Base-by-base conservation (phyloP, 2,797 vertebrate genomes). In the Gymnoscopelus braueri region DNA sequence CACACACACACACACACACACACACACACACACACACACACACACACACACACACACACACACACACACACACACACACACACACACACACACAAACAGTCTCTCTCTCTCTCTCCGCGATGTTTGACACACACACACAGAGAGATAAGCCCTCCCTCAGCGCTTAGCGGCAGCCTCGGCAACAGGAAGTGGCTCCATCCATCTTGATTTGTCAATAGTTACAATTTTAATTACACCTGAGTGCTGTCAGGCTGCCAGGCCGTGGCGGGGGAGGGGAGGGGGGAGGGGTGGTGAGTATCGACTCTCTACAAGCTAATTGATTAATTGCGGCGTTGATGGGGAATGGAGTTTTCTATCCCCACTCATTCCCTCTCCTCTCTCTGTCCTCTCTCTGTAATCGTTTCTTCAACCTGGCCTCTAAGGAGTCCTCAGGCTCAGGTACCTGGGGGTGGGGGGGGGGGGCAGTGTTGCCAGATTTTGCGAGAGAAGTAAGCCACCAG, bases 201-300 rank as follows among this genome's bases (percentile, higher is more conserved):
- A 83, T 94, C 93, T 91, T 90, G 84, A 89, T 92, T 91, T 92
- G 91, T 92, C 92, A 91, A 91, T 93, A 94, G 85, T 88, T 92
- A 89, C 90, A 90, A 89, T 93, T 94, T 92, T 93, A 94, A 94
- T 94, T 94, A 94, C 94, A 94, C 92, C 89, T 93, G 92, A 92
- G 90, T 91, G 88, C 92, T 93, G 91, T 92, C 91, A 87, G 80
- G 72, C 90, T 79, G 89, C 87, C 91, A 85, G 69, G 87, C 86
- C 78, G 84, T 8, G 83, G 76, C 69, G 77, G 85, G 71, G 78
- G 35, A 0, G 35, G 35, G 35, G 19, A 19, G 19, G 35, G 35
- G 5, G 35, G 39, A 0, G 39, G 39, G 39, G 39, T 8, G 2
- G 39, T 7, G 7, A 69, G 67, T 87, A 93, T 93, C 50, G 91